Percentiles rank a stretch among this genome's conserved stretches.
Conservation (phyloP, 2,113 vertebrate species). For the Gallinago media region DNA sequence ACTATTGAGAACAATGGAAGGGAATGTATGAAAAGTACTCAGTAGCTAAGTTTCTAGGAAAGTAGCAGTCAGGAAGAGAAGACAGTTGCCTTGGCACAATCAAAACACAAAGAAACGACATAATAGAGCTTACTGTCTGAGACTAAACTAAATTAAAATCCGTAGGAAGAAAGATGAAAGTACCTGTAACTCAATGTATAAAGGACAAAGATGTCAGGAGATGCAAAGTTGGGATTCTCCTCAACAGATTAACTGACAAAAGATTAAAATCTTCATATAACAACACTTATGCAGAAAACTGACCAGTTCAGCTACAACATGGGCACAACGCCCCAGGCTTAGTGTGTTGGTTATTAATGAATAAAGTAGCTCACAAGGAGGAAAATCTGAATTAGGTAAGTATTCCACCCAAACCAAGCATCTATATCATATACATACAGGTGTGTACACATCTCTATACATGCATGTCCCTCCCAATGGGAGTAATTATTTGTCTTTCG, state of each 20-base stretch:
- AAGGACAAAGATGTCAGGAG: background rate
- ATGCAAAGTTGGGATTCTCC: background rate
- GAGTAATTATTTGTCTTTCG: background rate
- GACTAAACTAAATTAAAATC: background rate
- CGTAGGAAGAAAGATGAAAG: background rate
- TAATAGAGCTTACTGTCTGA: background rate
- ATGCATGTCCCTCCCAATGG: background rate
- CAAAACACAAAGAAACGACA: background rate
- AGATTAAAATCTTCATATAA: background rate
- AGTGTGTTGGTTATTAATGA: background rate
- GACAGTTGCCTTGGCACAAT: background rate
- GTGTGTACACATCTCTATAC: background rate
- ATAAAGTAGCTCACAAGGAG: background rate
- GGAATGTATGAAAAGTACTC: background rate
- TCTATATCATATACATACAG: background rate
- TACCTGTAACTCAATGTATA: background rate
- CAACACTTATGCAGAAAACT: background rate
- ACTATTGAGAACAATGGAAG: background rate
- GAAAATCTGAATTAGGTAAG: background rate
- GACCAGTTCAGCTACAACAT: background rate
- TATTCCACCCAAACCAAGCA: background rate
- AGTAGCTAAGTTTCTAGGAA: background rate
- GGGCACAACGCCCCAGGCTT: background rate
- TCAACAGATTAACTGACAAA: background rate
- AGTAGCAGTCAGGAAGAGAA: background rate